Evolutionary conservation across 2,797 vertebrate species (phyloP), one percentile per base, ranked within the genome.

Genomic region (Lophotriccus pileatus): DNA sequence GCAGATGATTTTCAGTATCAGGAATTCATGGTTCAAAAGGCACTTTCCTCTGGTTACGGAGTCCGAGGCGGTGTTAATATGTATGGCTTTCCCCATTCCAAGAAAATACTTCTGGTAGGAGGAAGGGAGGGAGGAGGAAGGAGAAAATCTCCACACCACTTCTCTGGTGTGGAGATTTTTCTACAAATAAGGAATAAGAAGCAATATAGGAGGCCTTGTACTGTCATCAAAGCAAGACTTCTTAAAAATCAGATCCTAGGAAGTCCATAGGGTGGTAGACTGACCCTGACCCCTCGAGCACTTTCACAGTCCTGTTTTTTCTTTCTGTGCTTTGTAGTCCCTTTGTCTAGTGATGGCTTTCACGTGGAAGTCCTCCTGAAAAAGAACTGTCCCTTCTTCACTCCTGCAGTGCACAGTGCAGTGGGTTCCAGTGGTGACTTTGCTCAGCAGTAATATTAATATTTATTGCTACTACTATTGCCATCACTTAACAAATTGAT

Each of bases 1-100:
- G n/a, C 0, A 0, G 72, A 53, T 94, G 78, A 84, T 95, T 64
- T 91, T 93, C 83, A 87, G 70, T 49, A 77, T 76, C 60, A 77
- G 69, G 68, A 91, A 90, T 95, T 95, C 52, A 90, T 88, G 93
- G 94, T 94, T 95, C 91, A 94, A 81, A 90, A 95, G 64, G 58
- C 92, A 90, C 90, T 96, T 92, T 95, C 93, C 88, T 93, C 88
- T 95, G 59, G 80, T 93, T 77, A 68, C 7, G 6, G 74, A 79
- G 75, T 87, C 88, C 8, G 18, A 80, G 81, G 81, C 27, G 0
- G 56, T 34, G 70, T 93, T 90, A 93, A 70, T 84, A 73, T 70
- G 56, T 76, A 91, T 86, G 70, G 52, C 27, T 87, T 87, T 47
- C 70, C 68, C 49, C 63, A 58, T 67, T 76, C 47, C n/a, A 74